phyloP scores from a whole-genome alignment of 2,797 vertebrate species.

The Florisuga fusca region DNA sequence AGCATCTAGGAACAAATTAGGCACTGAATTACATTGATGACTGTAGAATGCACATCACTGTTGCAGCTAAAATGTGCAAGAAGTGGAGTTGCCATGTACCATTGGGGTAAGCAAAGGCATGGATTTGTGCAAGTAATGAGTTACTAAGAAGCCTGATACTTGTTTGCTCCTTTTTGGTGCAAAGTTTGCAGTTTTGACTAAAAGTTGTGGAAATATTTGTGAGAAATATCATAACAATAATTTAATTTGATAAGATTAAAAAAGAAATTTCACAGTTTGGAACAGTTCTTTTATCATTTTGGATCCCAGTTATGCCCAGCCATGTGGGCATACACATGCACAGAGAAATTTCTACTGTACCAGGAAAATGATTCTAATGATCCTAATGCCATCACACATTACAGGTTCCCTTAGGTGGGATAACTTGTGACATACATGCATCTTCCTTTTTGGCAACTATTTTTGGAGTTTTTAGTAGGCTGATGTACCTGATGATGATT shows the following conservation, averaged over 20 bases:
- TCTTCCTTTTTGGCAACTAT: not conserved
- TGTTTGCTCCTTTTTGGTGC: not conserved
- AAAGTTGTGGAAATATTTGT: not conserved
- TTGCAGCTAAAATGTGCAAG: constrained; percentile 8
- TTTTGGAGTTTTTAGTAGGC: constrained; percentile 30
- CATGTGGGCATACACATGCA: too few relatives aligned
- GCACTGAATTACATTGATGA: not conserved
- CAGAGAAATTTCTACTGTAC: not conserved
- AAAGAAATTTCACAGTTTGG: not conserved
- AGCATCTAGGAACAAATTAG: constrained; percentile 1
- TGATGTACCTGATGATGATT: constrained; percentile 20
- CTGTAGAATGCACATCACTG: not conserved
- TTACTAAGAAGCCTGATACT: not conserved
- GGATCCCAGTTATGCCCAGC: not conserved
- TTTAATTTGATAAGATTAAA: not conserved
- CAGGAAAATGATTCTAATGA: not conserved
- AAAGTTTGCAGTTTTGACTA: not conserved
- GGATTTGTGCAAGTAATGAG: not conserved
- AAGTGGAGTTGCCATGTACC: not conserved
- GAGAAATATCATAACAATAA: not conserved
- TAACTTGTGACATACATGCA: not conserved
- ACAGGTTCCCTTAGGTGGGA: not conserved
- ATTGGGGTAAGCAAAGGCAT: not conserved
- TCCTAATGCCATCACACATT: not conserved
- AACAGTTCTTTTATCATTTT: not conserved